phyloP scores from a whole-genome alignment of 2,888 invertebrate genomes.

The Craniophora ligustri region DNA sequence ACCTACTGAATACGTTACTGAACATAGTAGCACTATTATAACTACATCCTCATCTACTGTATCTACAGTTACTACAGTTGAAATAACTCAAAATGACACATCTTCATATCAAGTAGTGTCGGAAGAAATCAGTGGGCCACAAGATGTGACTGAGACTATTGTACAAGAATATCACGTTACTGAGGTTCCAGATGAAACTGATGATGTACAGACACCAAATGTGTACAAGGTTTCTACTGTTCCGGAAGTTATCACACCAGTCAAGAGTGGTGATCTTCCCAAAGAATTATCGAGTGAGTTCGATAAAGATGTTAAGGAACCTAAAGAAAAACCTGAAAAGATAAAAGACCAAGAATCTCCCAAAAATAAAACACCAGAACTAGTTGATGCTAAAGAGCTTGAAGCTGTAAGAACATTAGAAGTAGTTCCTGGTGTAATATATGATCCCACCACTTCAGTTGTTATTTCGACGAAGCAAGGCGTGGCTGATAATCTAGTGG shows the following conservation, averaged over 20 bases:
- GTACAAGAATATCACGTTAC: slow-evolving; percentile 59
- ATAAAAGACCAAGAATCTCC: slow-evolving; percentile 2
- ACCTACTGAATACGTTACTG: slow-evolving; percentile 68
- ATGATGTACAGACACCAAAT: slow-evolving; percentile 43
- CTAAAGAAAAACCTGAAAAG: slow-evolving; percentile 9
- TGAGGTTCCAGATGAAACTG: slow-evolving; percentile 64
- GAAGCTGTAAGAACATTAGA: slow-evolving; percentile 76
- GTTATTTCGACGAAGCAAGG: slow-evolving; percentile 91
- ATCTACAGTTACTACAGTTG: slow-evolving; percentile 74
- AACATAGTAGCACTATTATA: slow-evolving; percentile 70
- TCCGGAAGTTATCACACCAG: slow-evolving; percentile 11
- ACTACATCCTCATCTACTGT: slow-evolving; percentile 73
- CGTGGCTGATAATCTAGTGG: slow-evolving; percentile 90
- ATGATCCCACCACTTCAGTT: slow-evolving; percentile 92
- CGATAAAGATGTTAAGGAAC: background rate
- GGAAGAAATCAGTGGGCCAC: slow-evolving; percentile 62
- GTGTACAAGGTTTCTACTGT: slow-evolving; percentile 16
- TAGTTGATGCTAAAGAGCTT: slow-evolving; percentile 6
- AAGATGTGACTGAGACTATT: slow-evolving; percentile 53
- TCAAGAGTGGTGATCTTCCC: slow-evolving; percentile 3
- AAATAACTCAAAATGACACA: slow-evolving; percentile 74
- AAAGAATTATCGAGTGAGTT: slow-evolving; percentile 8
- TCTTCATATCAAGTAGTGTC: slow-evolving; percentile 68
- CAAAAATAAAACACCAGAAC: slow-evolving; percentile 23
- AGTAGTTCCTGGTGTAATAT: slow-evolving; percentile 91